Evolutionary conservation across 2,888 invertebrate species (phyloP).

Genomic region (Euclidia mi): DNA sequence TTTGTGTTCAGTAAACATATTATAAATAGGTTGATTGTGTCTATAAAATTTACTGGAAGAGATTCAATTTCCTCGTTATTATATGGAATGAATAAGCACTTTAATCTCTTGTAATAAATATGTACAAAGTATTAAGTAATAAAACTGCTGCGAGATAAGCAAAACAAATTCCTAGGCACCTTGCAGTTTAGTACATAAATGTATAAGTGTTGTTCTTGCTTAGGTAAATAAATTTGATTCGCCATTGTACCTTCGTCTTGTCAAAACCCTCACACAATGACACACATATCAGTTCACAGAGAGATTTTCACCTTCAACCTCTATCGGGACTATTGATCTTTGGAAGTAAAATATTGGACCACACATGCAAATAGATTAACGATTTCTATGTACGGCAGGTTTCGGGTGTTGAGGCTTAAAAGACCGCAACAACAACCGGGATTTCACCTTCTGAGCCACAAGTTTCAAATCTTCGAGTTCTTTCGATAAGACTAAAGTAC

Average conservation of each 20-base stretch:
- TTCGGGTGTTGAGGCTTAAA: slow-evolving; percentile 36
- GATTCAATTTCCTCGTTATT: slow-evolving; percentile 5
- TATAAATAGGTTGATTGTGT: no score
- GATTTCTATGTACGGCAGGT: slow-evolving; percentile 21
- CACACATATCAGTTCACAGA: no score
- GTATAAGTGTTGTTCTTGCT: neutral
- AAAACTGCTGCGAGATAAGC: neutral
- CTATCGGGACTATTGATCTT: slow-evolving; percentile 26
- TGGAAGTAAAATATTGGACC: slow-evolving; percentile 16
- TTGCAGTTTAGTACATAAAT: no score
- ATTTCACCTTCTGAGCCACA: slow-evolving; percentile 38
- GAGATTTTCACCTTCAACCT: slow-evolving; percentile 2
- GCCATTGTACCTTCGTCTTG: neutral
- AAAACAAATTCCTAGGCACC: neutral
- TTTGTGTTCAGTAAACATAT: no score
- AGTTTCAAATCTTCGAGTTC: slow-evolving; percentile 40
- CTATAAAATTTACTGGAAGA: neutral
- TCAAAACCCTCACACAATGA: neutral
- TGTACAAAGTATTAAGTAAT: slow-evolving; percentile 6
- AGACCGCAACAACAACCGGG: slow-evolving; percentile 42
- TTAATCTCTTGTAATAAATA: slow-evolving; percentile 3
- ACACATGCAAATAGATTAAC: slow-evolving; percentile 36
- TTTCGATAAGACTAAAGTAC: slow-evolving; percentile 27
- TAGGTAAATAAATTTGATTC: neutral
- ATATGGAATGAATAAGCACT: slow-evolving; percentile 4